Percentiles rank a stretch among this genome's conserved stretches.
These are phyloP conservation scores for Sebastes matsubarae DNA, from an alignment of 2,797 vertebrate species.

Conservation along the genomic window DNA sequence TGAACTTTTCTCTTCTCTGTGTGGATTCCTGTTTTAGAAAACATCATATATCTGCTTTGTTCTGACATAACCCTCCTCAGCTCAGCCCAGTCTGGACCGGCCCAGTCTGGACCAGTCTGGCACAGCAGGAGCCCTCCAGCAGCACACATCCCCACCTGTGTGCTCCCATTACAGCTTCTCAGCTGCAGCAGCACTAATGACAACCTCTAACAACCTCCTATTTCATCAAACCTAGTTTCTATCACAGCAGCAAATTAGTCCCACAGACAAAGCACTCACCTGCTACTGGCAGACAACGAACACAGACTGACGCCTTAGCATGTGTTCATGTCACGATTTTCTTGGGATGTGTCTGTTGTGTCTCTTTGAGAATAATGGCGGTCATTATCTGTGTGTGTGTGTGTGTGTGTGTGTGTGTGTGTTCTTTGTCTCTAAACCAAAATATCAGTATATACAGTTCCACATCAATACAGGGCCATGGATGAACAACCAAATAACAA, in stretches of 20 bases:
- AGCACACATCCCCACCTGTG: constrained; percentile 75
- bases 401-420: background rate
- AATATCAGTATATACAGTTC: background rate
- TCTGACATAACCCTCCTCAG: constrained; percentile 28
- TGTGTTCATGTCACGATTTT: constrained; percentile 26
- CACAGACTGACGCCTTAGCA: constrained; percentile 17
- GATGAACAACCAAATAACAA: background rate
- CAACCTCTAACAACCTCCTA: constrained; percentile 72
- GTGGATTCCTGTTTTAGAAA: constrained; percentile 22
- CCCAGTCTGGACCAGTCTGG: constrained; percentile 48
- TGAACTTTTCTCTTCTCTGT: constrained; percentile 25
- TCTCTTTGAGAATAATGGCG: constrained; percentile 20
- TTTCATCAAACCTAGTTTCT: constrained; percentile 81
- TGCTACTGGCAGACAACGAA: constrained; percentile 35
- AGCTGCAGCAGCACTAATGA: constrained; percentile 73
- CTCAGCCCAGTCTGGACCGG: constrained; percentile 51
- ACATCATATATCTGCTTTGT: constrained; percentile 29
- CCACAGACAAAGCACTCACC: constrained; percentile 51
- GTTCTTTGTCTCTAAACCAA: constrained; percentile 10
- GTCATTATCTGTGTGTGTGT: constrained; percentile 8
- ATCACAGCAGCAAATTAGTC: constrained; percentile 71
- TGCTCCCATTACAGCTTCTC: constrained; percentile 74
- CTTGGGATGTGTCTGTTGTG: background rate
- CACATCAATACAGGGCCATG: background rate
- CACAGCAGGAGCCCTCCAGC: constrained; percentile 67